A percentile compares a stretch with the other conserved stretches of the same genome.
phyloP scores from a whole-genome alignment of 2,888 invertebrate species.

The Yponomeuta cagnagella region DNA sequence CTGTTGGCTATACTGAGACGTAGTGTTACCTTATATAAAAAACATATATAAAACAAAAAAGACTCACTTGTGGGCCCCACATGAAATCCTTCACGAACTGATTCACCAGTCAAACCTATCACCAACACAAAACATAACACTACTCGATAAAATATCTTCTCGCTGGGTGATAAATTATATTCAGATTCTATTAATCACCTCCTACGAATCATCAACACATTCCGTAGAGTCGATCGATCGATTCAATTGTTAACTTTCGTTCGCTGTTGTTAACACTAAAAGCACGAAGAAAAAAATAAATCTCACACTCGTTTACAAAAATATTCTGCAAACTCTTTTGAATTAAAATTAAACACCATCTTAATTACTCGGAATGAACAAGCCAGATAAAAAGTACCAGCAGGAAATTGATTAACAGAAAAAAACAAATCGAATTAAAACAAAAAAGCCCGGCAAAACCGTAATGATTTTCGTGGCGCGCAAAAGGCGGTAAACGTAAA shows the following conservation, averaged over 20 bases:
- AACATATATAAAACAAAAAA: not conserved
- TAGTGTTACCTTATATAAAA: not conserved
- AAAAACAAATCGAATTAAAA: not conserved
- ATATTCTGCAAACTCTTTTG: not conserved
- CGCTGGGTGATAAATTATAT: not conserved
- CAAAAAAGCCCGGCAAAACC: not conserved
- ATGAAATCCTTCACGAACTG: not conserved
- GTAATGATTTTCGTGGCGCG: constrained; percentile 1
- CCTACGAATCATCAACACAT: not conserved
- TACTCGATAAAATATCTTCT: not conserved
- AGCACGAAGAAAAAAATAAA: not conserved
- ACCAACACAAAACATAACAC: constrained; percentile 7
- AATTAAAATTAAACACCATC: too few relatives aligned
- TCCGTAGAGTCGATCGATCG: constrained; percentile 8
- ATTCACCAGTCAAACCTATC: not conserved
- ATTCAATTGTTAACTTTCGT: not conserved
- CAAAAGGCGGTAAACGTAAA: constrained; percentile 10
- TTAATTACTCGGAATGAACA: not conserved
- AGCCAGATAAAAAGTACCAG: not conserved
- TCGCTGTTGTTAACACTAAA: not conserved
- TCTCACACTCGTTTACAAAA: not conserved
- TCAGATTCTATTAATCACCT: constrained; percentile 5
- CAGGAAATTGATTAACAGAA: not conserved
- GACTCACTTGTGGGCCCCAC: constrained; percentile 1
- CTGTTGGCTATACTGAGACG: too few relatives aligned